Base-by-base conservation (phyloP, 2,888 invertebrate genomes). In the Sthenelais limicola region DNA sequence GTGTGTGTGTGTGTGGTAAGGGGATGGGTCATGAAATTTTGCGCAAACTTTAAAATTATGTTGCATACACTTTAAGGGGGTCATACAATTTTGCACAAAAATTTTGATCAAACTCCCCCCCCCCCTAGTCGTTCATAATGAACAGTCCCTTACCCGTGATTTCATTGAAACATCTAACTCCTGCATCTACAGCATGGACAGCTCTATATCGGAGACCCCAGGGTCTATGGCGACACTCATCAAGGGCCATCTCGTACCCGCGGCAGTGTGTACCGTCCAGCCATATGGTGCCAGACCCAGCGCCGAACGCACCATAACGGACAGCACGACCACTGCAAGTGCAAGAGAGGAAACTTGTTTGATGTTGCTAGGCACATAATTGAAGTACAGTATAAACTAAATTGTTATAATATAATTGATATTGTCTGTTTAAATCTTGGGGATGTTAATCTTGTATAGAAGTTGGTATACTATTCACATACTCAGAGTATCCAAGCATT, bases 401-500 rank as follows among this genome's bases (percentile, higher is more conserved):
- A n/a, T n/a, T n/a, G n/a, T n/a, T n/a, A n/a, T n/a, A n/a, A n/a
- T n/a, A n/a, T n/a, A 43, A 43, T 43, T 43, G 43, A 43, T 18
- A 43, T 43, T 43, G 43, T 18, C 9, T 43, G 9, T 43, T 43
- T 12, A 12, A 12, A 43, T 43, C 9, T 18, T 43, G 43, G 18
- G 43, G 43, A 43, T 18, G 9, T 43, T 9, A 9, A 9, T 18
- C 43, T 43, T 9, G n/a, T n/a, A n/a, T n/a, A n/a, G n/a, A n/a
- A n/a, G n/a, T 68, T 66, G 2, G 30, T 58, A 9, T 71, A 72
- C 24, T 48, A 3, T 3, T 24, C 7, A 66, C 71, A 69, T 33
- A 77, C 77, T 49, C 71, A 12, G 43, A 32, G 35, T 71, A 77
- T 47, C 77, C 77, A 26, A 74, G 72, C 75, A 71, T 74, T 32